Base-by-base conservation (phyloP, 2,113 vertebrate genomes). In the Paraplagusia blochii region DNA sequence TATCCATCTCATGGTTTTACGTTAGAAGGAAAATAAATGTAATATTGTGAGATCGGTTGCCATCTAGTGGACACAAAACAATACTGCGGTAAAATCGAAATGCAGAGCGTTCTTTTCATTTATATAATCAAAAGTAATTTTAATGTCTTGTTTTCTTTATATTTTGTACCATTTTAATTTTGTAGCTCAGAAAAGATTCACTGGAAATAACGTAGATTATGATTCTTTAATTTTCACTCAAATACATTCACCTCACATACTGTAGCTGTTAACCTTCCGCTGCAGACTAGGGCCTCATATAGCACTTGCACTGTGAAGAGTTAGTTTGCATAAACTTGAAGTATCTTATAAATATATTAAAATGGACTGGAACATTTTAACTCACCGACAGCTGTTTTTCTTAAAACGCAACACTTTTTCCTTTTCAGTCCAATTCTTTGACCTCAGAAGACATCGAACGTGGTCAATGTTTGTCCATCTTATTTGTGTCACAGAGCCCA, bases 341-440 rank as follows among this genome's bases (percentile, higher is more conserved):
- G 22, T 29, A 29, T 29, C 22, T 29, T 29, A n/a, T 6, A 29
- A 29, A 29, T 17, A 18, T 29, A 19, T 10, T 38, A n/a, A 15
- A 15, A 5, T 10, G 10, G 18, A 1, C 6, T 2, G 5, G 39
- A 7, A 45, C 22, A 29, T 4, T 46, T 36, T 7, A 70, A 77
- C 84, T 84, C 66, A 84, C 85, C 80, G n/a, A 1, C 59, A 58
- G 60, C 35, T 18, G 63, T 9, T 34, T 53, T 13, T 11, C 39
- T 8, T n/a, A n/a, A n/a, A n/a, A n/a, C n/a, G 54, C 11, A 10
- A 29, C 7, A 8, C 61, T 45, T 1, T n/a, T 22, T 42, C 45
- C n/a, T 49, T 56, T 56, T 33, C 40, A 66, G n/a, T 56, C 42
- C 11, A 33, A 42, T 34, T 29, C 22, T 6, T 6, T 43, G 16